Evolutionary conservation across 2,797 vertebrate species (phyloP), one percentile per base, ranked within the genome.

Genomic region (Limosa lapponica): DNA sequence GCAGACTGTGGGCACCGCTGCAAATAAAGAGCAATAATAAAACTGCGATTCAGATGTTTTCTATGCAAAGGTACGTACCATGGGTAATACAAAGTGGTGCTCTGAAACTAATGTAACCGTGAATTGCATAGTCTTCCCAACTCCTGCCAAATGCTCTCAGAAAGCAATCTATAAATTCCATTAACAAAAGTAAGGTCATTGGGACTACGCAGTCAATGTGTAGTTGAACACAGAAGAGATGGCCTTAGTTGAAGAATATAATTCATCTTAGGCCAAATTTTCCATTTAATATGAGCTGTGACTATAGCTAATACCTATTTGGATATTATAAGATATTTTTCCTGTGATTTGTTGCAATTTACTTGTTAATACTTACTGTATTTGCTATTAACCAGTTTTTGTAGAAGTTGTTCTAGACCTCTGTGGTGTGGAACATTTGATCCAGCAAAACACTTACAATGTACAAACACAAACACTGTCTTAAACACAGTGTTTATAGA

Each of bases 121-220:
- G 55, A 58, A 30, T 18, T 51, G 25, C 22, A 43, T 28, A 36
- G 6, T 18, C 27, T 19, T 79, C 55, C 46, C 57, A 78, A 7
- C 2, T 23, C 57, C 27, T 46, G 28, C 15, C 19, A 7, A 93
- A 88, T 24, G 41, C 44, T 61, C 62, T 71, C 85, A 59, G 46
- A 59, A 94, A 54, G 44, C 19, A 67, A 64, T 57, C 32, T 80
- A 48, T 55, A 97, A 82, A 95, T 87, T 70, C 75, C 37, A 90
- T 91, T 78, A 72, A 83, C 1, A 6, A 75, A 51, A 51, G 39
- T 49, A 94, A 90, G 46, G 61, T 86, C 43, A 79, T 79, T 27
- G 90, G n/a, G 70, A 70, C 27, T 48, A 67, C 39, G 71, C 4
- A 14, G 24, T 27, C 58, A 74, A 15, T 18, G 8, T 16, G 13